phyloP scores from a whole-genome alignment of 2,888 invertebrate species.

The Zele albiditarsus region DNA sequence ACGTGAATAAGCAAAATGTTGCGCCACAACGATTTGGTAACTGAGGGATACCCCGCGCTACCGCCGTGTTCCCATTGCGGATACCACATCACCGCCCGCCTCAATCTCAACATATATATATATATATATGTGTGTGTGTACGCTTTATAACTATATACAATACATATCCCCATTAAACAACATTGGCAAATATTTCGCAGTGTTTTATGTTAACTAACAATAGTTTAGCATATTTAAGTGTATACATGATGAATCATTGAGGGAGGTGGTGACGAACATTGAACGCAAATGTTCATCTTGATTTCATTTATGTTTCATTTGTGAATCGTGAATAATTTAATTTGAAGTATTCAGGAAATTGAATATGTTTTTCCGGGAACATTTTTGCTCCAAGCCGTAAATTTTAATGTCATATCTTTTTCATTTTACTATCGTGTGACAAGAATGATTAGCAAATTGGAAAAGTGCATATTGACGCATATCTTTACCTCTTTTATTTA shows the following conservation, averaged over 20 bases:
- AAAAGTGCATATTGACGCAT: no score
- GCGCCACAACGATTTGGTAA: conserved; percentile 72
- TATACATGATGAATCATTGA: neutral
- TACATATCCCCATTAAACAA: neutral
- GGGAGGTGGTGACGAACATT: neutral
- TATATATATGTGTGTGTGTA: neutral
- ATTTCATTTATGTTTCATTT: neutral
- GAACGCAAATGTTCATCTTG: neutral
- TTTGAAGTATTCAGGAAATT: no score
- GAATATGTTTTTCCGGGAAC: no score
- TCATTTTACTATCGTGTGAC: no score
- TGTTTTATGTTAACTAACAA: neutral
- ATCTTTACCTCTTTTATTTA: no score
- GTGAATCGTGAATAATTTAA: no score
- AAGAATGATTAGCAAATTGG: no score
- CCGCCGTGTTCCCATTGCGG: conserved; percentile 66
- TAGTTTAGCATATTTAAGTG: neutral
- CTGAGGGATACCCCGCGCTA: conserved; percentile 51
- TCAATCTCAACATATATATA: conserved; percentile 26
- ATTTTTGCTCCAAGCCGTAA: no score
- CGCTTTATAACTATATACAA: conserved; percentile 6
- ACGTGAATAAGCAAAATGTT: conserved; percentile 73
- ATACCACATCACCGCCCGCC: conserved; percentile 43
- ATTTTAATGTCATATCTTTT: no score
- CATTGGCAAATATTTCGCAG: neutral